These are phyloP conservation scores for Bruchidius siliquastri DNA, from an alignment of 2,888 invertebrate species.

Conservation along the genomic window DNA sequence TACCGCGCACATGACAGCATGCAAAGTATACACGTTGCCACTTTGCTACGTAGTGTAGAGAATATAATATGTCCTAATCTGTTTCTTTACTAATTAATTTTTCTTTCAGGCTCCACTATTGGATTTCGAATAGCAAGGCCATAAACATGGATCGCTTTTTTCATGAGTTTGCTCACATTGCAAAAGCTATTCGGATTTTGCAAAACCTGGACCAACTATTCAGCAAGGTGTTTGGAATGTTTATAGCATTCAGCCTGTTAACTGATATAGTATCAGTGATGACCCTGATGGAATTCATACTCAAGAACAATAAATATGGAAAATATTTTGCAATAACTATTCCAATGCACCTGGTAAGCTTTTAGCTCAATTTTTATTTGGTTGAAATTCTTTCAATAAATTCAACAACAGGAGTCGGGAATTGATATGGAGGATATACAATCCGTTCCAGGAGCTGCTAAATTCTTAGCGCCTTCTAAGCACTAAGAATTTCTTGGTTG, in stretches of 20 bases:
- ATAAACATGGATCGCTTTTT: neutral
- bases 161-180: neutral
- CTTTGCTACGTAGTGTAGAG: too few relatives aligned
- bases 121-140: neutral
- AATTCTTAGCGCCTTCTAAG: too few relatives aligned
- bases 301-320: neutral
- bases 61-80: too few relatives aligned
- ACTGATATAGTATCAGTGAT: neutral
- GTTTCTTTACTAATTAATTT: neutral
- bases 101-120: neutral
- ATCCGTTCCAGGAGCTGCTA: too few relatives aligned
- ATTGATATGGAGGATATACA: too few relatives aligned
- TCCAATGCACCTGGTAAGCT: neutral
- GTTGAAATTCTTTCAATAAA: too few relatives aligned
- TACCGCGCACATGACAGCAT: too few relatives aligned
- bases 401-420: too few relatives aligned
- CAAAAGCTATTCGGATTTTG: neutral
- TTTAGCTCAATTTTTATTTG: too few relatives aligned
- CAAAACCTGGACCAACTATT: neutral
- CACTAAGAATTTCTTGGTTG: too few relatives aligned
- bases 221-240: neutral
- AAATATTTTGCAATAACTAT: neutral
- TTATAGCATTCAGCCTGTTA: neutral
- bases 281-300: neutral
- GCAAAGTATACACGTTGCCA: too few relatives aligned